Conservation (phyloP, 2,113 vertebrate genomes). For the Thermophis baileyi region DNA sequence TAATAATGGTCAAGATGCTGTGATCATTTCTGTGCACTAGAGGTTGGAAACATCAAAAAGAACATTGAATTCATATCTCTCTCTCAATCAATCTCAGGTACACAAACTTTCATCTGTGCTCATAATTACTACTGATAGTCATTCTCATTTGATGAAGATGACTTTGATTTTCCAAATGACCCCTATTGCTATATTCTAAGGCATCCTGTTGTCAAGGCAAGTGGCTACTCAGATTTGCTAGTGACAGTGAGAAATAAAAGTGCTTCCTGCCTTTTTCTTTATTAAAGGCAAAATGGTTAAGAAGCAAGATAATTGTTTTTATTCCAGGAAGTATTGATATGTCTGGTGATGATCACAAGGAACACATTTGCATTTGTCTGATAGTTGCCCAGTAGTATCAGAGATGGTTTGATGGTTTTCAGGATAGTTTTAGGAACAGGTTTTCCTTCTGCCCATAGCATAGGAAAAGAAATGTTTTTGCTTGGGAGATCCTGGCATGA, state of each 20-base stretch:
- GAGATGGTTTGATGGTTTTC: neutral
- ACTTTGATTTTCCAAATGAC: constrained; percentile 32
- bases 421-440: neutral
- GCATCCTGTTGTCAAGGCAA: neutral
- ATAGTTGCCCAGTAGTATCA: constrained; percentile 32
- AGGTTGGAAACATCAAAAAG: constrained; percentile 1
- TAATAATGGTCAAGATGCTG: neutral
- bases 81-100: constrained; percentile 29
- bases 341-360: neutral
- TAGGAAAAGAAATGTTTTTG: neutral
- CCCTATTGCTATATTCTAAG: constrained; percentile 1
- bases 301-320: neutral
- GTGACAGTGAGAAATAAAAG: neutral
- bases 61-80: neutral
- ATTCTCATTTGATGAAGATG: neutral
- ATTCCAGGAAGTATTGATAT: neutral
- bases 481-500: constrained; percentile 15
- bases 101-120: neutral
- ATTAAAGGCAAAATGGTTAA: neutral
- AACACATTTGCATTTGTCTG: neutral
- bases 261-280: neutral
- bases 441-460: constrained; percentile 39
- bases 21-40: neutral
- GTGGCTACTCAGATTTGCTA: constrained; percentile 13
- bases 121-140: constrained; percentile 10